Base-by-base conservation (phyloP, 2,113 vertebrate species). In the Morphnarchus princeps region DNA sequence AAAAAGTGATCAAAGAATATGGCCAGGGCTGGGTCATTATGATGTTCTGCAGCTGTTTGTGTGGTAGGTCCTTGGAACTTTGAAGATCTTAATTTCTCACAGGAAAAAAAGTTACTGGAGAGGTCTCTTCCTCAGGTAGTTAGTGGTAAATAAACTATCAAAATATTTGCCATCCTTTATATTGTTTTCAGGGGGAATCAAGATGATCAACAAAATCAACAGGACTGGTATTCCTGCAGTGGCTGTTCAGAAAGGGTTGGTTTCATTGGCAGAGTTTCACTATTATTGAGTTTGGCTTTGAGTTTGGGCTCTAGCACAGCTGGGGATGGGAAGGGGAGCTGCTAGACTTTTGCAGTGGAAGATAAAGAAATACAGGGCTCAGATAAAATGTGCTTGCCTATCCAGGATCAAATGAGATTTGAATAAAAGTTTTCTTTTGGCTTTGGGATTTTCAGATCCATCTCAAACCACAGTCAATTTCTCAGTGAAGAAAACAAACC, bases 241-340 rank as follows among this genome's bases (percentile, higher is more conserved):
- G 34, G 17, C 47, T 57, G 6, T 32, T 91, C 43, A 40, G 52
- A 70, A 95, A 34, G 31, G 15, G 22, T 36, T 78, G 43, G 52
- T 79, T 91, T 93, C 49, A 13, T 18, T 91, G 86, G 34, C 43
- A 69, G 58, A 70, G 18, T 71, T 89, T 89, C 57, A 58, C 57
- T 65, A 0, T 76, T 87, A 65, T 79, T 67, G 69, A 90, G 72
- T 72, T 85, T 84, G 69, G 52, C 77, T 89, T 85, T 82, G 69
- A 57, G 31, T 89, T 76, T 71, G 65, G 66, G 47, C 47, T 62
- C 38, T 22, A 66, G 58, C 38, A 16, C 31, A 73, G 62, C 63
- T 47, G 69, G 29, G 50, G 59, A 45, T 34, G 43, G 49, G 49
- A 80, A 85, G 40, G 92, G 24, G 36, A 54, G 50, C 40, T 63